Evolutionary conservation across 2,797 vertebrate species (phyloP).

Genomic region (Otolemur crassicaudatus): DNA sequence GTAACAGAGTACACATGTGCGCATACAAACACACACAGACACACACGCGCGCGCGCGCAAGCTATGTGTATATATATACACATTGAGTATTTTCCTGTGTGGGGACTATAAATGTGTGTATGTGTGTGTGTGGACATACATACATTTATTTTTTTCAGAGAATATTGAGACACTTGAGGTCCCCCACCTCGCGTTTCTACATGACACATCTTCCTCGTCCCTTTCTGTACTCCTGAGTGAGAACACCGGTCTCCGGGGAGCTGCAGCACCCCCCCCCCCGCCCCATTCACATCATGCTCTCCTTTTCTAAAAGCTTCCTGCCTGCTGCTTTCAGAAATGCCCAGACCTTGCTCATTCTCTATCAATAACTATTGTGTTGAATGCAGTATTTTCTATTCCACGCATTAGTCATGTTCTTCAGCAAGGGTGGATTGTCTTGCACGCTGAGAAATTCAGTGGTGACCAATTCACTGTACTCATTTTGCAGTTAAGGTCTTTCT

Average conservation of each 20-base stretch:
- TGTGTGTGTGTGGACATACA: background rate
- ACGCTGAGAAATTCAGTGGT: conserved; percentile 7
- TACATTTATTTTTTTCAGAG: background rate
- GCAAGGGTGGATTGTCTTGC: background rate
- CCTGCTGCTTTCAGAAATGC: background rate
- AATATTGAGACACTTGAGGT: background rate
- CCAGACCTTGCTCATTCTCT: background rate
- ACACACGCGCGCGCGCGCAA: too few species aligned
- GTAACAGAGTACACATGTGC: background rate
- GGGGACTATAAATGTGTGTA: too few species aligned
- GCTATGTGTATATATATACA: background rate
- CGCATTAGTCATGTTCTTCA: background rate
- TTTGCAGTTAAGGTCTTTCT: conserved; percentile 5
- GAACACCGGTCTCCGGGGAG: background rate
- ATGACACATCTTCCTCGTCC: background rate
- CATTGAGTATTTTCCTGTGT: too few species aligned
- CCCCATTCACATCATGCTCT: background rate
- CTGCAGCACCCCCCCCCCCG: too few species aligned
- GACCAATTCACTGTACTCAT: background rate
- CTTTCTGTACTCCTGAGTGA: background rate
- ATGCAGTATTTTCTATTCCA: background rate
- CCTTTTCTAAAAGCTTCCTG: background rate
- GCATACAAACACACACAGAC: too few species aligned
- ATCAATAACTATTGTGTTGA: background rate
- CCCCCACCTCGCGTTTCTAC: background rate